Evolutionary conservation across 2,113 vertebrate species (phyloP), one percentile per base, ranked within the genome.

Genomic region (Gallinago undulata): DNA sequence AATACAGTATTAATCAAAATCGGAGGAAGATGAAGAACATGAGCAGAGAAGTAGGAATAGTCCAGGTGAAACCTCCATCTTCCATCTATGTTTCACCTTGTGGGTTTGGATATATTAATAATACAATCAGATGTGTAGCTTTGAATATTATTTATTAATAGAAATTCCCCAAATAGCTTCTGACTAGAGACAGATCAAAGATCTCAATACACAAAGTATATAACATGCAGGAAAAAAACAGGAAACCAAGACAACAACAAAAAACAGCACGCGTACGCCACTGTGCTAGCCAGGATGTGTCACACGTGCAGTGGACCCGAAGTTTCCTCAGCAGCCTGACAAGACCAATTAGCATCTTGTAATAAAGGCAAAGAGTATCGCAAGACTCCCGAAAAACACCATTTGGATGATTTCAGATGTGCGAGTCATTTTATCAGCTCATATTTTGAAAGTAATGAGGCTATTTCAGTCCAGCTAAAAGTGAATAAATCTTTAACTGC

Each of bases 381-480:
- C 53, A 83, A 91, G 66, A 39, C 62, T 92, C 63, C 50, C 2
- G 3, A 91, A 94, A 89, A 93, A 45, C 68, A 92, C 33, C 45
- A 79, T 90, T 84, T 87, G 69, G 80, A 87, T 79, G 33, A 91
- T 76, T 95, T 88, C 84, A 94, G 74, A 81, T 53, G 63, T 89
- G 23, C 84, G 90, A 96, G 79, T 91, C 80, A 78, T 35, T 87
- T 25, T 45, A 96, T 75, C 80, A 88, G 70, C 41, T 95, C 7
- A 17, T 91, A 86, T 83, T 88, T 68, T 67, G 69, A 89, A 97
- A 94, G 78, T 63, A 96, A 96, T 74, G 77, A 94, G 60, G 69
- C 88, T 95, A 95, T 90, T 94, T 96, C 79, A 93, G 69, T 82
- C 88, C 76, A 87, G 25, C 51, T 31, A 39, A 11, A 91, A 95